A percentile compares a stretch with the other conserved stretches of the same genome.
phyloP scores from a whole-genome alignment of 1,140 invertebrate species.

The Papilio glaucus region DNA sequence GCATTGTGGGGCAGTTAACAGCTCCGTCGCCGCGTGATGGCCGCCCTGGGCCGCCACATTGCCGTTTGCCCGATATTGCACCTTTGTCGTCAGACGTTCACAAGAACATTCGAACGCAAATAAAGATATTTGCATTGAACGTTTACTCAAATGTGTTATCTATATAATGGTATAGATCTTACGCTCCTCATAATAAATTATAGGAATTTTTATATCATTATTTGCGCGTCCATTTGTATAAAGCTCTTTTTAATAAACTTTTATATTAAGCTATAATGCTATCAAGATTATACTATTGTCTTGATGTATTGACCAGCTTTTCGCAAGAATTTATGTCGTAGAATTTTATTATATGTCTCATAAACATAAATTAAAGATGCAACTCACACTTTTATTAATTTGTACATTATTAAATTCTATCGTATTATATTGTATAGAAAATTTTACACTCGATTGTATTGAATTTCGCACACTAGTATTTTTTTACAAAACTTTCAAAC shows the following conservation, averaged over 20 bases:
- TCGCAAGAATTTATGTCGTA: no score
- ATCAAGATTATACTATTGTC: no score
- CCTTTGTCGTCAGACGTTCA: slow-evolving; percentile 49
- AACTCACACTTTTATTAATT: no score
- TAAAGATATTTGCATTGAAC: slow-evolving; percentile 29
- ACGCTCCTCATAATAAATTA: neutral
- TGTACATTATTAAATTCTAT: no score
- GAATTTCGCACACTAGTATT: slow-evolving; percentile 31
- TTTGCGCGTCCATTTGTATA: no score
- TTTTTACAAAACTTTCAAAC: slow-evolving; percentile 43
- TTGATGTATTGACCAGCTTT: no score
- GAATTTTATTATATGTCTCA: no score
- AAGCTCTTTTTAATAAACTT: no score
- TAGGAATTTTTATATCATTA: neutral
- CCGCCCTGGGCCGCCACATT: slow-evolving; percentile 58
- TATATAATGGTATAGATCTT: neutral
- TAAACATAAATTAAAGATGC: no score
- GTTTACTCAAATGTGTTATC: slow-evolving; percentile 23
- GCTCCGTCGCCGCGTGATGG: slow-evolving; percentile 58
- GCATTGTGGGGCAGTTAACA: slow-evolving; percentile 50
- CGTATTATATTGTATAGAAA: no score
- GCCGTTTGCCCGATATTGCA: slow-evolving; percentile 64
- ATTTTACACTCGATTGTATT: no score
- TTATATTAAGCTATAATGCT: no score
- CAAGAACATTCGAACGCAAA: slow-evolving; percentile 47